Evolutionary conservation across 2,113 vertebrate species (phyloP).

Genomic region (Podocnemis expansa): DNA sequence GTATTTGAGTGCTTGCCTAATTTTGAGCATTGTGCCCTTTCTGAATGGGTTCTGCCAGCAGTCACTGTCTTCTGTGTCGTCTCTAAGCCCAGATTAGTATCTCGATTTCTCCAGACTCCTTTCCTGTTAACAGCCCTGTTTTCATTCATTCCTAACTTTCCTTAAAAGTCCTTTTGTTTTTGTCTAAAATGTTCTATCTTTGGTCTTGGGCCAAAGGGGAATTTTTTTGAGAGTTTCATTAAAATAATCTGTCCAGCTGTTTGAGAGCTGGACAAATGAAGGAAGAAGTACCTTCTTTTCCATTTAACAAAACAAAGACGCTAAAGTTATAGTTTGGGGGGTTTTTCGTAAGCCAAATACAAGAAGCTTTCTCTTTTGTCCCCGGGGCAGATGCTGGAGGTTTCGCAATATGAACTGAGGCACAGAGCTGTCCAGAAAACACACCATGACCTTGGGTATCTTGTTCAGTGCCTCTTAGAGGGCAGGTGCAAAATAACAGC

Average conservation of each 20-base stretch:
- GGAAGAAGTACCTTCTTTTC: neutral
- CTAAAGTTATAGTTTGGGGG: neutral
- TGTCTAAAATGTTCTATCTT: neutral
- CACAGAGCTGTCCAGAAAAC: neutral
- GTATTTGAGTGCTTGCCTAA: neutral
- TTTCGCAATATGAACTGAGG: constrained; percentile 1
- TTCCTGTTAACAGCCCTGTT: neutral
- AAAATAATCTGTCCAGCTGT: constrained; percentile 16
- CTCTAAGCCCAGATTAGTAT: neutral
- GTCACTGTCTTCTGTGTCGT: neutral
- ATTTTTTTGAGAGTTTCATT: neutral
- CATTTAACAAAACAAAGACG: neutral
- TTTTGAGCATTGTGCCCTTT: neutral
- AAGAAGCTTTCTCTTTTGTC: constrained; percentile 39
- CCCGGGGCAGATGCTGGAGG: constrained; percentile 25
- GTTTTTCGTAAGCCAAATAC: neutral
- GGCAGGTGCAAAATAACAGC: too few species aligned
- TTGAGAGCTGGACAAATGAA: constrained; percentile 16
- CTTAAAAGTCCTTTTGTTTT: neutral
- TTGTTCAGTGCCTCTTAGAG: too few species aligned
- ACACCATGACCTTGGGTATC: accelerated
- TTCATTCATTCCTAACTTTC: neutral
- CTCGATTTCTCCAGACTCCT: neutral
- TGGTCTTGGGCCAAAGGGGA: neutral
- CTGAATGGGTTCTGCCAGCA: too few species aligned